Base-by-base conservation (phyloP, 2,797 vertebrate genomes). In the Etheostoma nigrum region DNA sequence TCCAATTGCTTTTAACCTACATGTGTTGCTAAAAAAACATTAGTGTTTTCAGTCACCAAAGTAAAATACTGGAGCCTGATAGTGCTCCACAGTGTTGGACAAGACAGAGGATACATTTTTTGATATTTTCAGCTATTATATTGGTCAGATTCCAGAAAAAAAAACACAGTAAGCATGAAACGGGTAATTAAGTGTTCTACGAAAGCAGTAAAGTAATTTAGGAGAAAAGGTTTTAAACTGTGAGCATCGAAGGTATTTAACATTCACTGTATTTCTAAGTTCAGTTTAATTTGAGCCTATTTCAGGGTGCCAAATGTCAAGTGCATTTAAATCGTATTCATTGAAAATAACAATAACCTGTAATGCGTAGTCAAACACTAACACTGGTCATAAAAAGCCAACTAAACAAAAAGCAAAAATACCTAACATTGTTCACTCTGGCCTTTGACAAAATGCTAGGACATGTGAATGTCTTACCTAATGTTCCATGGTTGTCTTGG, bases 401-500 rank as follows among this genome's bases (percentile, higher is more conserved):
- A 72, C 33, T 51, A 67, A 58, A 67, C 55, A 69, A 53, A 72
- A 11, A 6, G 66, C 57, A 72, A 57, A 74, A 76, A 74, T 2
- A 51, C 6, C 10, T 27, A 59, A 8, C 44, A 42, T 23, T 27
- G 30, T 51, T 67, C 27, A 69, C 7, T 36, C 51, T 18, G 52
- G 33, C 18, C 42, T 68, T 74, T 42, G 52, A 21, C 23, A 48
- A 51, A 75, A 40, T 1, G 40, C 15, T 55, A 14, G 4, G 82
- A 48, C 2, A 67, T n/a, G 52, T 47, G 57, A 10, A 60, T 2
- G 5, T 93, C 96, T 97, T 91, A 98, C 98, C 96, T 86, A 90
- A 90, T 0, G 96, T 89, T 18, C 94, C 79, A 48, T 91, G 90
- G 53, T 96, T 94, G 77, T 98, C 97, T 81, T 96, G 96, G 78